Conservation (phyloP, 2,888 invertebrate species). For the Lasioglossum pauxillum region DNA sequence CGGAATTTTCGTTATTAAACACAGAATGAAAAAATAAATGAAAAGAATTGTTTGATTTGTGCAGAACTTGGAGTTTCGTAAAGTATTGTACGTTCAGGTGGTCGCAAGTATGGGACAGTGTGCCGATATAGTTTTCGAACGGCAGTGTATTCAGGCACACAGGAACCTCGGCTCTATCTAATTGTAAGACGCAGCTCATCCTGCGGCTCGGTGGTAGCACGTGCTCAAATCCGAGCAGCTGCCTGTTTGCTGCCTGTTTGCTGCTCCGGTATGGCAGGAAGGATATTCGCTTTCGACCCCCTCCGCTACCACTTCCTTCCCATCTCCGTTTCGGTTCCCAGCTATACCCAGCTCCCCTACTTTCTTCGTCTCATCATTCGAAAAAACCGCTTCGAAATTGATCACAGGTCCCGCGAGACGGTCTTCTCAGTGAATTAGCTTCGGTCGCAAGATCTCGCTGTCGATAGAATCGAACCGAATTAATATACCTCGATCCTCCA, state of each 20-base stretch:
- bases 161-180: conserved; percentile 57
- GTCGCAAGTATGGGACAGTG: neutral
- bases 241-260: conserved; percentile 76
- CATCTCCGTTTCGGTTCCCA: conserved; percentile 51
- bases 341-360: conserved; percentile 23
- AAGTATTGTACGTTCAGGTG: neutral
- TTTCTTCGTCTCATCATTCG: conserved; percentile 38
- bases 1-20: too few relatives aligned
- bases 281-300: conserved; percentile 79
- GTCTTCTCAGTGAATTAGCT: neutral
- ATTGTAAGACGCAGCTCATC: conserved; percentile 47
- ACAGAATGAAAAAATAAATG: too few relatives aligned
- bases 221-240: conserved; percentile 83
- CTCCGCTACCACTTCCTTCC: conserved; percentile 70
- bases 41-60: too few relatives aligned
- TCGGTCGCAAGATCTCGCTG: neutral
- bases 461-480: too few relatives aligned
- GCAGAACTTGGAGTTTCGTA: neutral
- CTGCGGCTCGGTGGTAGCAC: conserved; percentile 79
- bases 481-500: too few relatives aligned
- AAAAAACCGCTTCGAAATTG: neutral
- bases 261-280: conserved; percentile 71
- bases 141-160: conserved; percentile 47
- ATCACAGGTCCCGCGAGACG: neutral
- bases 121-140: conserved; percentile 61